Evolutionary conservation across 2,888 invertebrate genomes (phyloP).

Genomic region (Dyspetes luteomarginatus): DNA sequence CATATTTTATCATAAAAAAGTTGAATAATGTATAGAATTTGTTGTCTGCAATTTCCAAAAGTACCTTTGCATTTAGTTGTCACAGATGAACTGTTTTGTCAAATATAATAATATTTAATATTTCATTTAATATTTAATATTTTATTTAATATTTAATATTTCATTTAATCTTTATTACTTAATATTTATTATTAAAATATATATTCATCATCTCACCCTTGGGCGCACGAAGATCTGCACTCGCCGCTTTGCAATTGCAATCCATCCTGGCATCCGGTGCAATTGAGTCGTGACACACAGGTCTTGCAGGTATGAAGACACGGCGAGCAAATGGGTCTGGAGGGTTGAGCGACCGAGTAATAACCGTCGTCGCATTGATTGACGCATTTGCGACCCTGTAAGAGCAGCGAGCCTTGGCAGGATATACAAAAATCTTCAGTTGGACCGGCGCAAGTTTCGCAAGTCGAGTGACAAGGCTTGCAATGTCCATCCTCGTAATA

Average conservation of each 20-base stretch:
- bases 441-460: constrained; percentile 92
- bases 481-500: constrained; percentile 90
- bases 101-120: background rate
- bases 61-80: too few relatives aligned
- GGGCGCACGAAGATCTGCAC: constrained; percentile 91
- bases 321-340: constrained; percentile 86
- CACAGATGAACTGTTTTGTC: too few relatives aligned
- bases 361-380: constrained; percentile 90
- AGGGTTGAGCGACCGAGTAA: constrained; percentile 87
- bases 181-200: background rate
- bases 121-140: too few relatives aligned
- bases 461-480: constrained; percentile 90
- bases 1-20: too few relatives aligned
- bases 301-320: constrained; percentile 92
- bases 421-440: constrained; percentile 90
- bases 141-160: too few relatives aligned
- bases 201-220: constrained; percentile 84
- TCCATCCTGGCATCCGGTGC: constrained; percentile 91
- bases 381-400: constrained; percentile 90
- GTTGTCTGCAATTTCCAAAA: too few relatives aligned
- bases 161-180: too few relatives aligned
- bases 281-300: constrained; percentile 91
- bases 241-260: constrained; percentile 92
- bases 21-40: constrained; percentile 1
- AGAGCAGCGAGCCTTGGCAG: constrained; percentile 89